phyloP scores from a whole-genome alignment of 2,113 vertebrate species.

The Antechinus flavipes region DNA sequence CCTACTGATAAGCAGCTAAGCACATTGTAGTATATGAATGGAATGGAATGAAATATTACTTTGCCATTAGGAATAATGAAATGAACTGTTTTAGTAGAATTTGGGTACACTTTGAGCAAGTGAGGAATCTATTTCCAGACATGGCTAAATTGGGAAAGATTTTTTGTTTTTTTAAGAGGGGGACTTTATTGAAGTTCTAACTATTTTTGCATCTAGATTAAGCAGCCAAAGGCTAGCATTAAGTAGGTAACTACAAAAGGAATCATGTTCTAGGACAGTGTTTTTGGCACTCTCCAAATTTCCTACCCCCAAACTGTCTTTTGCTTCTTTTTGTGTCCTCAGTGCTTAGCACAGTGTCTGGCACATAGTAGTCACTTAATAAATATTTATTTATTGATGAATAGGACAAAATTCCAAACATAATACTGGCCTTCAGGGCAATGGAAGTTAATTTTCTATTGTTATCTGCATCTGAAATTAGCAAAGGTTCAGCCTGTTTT shows the following conservation, averaged over 20 bases:
- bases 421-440: not conserved
- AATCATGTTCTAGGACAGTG: not conserved
- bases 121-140: not conserved
- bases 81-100: not conserved
- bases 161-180: too few species aligned
- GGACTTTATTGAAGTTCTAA: not conserved
- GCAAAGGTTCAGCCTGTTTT: not conserved
- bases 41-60: not conserved
- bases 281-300: not conserved
- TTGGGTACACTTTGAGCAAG: not conserved
- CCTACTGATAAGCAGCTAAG: not conserved
- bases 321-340: not conserved
- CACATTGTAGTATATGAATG: not conserved
- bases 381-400: not conserved
- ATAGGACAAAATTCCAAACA: not conserved
- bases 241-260: not conserved
- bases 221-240: not conserved
- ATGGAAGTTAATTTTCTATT: not conserved
- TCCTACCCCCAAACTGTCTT: not conserved
- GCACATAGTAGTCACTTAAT: not conserved
- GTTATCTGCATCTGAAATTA: not conserved
- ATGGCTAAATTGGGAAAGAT: not conserved
- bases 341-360: not conserved
- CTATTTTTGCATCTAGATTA: not conserved
- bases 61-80: not conserved